Evolutionary conservation across 2,113 vertebrate species (phyloP).

Genomic region (Colius striatus): DNA sequence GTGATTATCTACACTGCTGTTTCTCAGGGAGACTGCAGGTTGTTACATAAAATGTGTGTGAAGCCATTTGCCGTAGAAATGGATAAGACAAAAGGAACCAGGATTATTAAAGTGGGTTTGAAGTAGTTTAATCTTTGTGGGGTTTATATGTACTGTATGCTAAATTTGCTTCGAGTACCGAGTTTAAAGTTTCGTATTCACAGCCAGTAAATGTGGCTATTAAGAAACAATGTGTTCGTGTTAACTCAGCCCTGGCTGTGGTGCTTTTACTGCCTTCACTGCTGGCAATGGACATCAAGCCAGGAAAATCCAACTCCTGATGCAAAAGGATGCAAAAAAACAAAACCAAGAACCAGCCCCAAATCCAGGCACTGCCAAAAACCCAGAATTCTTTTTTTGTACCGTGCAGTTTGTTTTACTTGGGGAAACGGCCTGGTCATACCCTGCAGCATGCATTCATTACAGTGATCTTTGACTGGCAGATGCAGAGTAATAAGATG

Average conservation of each 20-base stretch:
- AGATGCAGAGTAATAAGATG: conserved; percentile 82
- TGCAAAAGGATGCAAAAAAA: conserved; percentile 59
- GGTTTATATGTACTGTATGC: conserved; percentile 37
- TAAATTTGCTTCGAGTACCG: conserved; percentile 56
- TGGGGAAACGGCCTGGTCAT: conserved; percentile 78
- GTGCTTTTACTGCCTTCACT: background rate
- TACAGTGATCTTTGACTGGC: conserved; percentile 83
- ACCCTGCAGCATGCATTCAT: conserved; percentile 81
- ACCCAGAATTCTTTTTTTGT: conserved; percentile 75
- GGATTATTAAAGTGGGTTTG: conserved; percentile 35
- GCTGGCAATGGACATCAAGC: conserved; percentile 56
- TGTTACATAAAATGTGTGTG: conserved; percentile 3
- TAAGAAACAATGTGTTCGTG: conserved; percentile 60
- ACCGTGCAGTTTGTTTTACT: conserved; percentile 80
- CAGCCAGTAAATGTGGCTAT: conserved; percentile 62
- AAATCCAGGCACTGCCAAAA: conserved; percentile 61
- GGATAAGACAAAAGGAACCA: conserved; percentile 37
- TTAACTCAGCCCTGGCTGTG: conserved; percentile 52
- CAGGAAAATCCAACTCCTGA: conserved; percentile 69
- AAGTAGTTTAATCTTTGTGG: conserved; percentile 43
- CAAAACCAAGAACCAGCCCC: background rate
- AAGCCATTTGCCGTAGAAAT: conserved; percentile 36
- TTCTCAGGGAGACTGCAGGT: background rate
- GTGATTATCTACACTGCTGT: background rate
- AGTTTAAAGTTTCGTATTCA: conserved; percentile 57